Conservation (phyloP, 1,140 invertebrate species). For the Lordiphosa collinella region DNA sequence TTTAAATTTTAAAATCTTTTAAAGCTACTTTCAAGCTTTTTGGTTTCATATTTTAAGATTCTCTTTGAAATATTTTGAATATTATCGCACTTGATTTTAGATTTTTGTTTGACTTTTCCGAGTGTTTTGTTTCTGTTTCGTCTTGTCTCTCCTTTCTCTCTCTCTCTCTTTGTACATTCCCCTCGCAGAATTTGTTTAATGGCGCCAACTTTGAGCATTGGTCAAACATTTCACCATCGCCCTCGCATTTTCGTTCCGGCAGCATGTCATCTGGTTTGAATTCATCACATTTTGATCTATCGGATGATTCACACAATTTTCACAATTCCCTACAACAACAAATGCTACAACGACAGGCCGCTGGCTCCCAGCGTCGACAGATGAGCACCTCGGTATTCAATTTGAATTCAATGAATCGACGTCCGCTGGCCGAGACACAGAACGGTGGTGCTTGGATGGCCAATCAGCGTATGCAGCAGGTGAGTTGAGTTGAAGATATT, state of each 20-base stretch:
- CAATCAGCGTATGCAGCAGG: slow-evolving; percentile 73
- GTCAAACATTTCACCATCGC: slow-evolving; percentile 79
- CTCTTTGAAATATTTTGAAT: not conserved
- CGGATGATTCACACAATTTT: slow-evolving; percentile 74
- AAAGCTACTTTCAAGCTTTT: too few relatives aligned
- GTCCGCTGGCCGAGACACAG: slow-evolving; percentile 45
- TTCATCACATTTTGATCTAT: slow-evolving; percentile 76
- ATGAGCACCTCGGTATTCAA: slow-evolving; percentile 82
- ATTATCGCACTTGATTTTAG: not conserved
- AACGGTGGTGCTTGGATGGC: slow-evolving; percentile 44
- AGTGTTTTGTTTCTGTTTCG: slow-evolving; percentile 33
- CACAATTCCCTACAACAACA: slow-evolving; percentile 73
- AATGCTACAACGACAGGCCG: slow-evolving; percentile 58
- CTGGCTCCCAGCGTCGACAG: slow-evolving; percentile 49
- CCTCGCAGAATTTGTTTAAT: slow-evolving; percentile 55
- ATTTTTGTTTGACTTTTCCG: slow-evolving; percentile 10
- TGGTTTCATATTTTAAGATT: not conserved
- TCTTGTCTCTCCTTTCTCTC: slow-evolving; percentile 47
- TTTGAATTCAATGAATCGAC: slow-evolving; percentile 75
- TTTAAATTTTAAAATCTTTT: too few relatives aligned
- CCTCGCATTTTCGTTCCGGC: slow-evolving; percentile 80
- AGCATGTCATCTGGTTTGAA: slow-evolving; percentile 80
- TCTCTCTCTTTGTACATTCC: slow-evolving; percentile 46
- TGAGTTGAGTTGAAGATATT: slow-evolving; percentile 4
- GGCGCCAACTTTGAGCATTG: slow-evolving; percentile 74